Conservation (phyloP, 2,797 vertebrate species). For the Crax fasciolata region DNA sequence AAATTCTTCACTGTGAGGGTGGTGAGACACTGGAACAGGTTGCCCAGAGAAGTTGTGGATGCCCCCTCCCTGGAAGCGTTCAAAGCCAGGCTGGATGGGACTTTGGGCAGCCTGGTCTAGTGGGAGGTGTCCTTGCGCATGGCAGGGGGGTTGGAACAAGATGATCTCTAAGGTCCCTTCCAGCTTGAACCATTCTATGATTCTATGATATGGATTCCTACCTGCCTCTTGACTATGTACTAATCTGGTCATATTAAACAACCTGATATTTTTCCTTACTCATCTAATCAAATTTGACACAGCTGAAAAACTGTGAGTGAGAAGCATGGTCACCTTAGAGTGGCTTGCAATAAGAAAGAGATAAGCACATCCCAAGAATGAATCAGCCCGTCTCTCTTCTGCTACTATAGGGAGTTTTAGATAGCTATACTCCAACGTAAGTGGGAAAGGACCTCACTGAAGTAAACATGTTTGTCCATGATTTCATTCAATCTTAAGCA, state of each 20-base stretch:
- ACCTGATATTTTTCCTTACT: neutral
- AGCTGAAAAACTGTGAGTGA: neutral
- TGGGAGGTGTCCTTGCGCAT: too few species aligned
- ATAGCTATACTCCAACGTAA: neutral
- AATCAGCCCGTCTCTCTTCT: neutral
- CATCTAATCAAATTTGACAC: neutral
- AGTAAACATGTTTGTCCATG: accelerated
- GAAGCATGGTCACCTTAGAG: neutral
- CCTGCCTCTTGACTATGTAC: neutral
- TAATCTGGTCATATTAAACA: neutral
- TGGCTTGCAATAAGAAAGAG: neutral
- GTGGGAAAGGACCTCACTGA: neutral
- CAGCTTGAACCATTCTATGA: too few species aligned
- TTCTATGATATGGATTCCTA: neutral
- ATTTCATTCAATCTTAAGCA: neutral
- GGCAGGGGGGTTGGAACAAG: too few species aligned
- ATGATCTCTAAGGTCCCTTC: too few species aligned
- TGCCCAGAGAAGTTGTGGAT: too few species aligned
- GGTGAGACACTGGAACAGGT: too few species aligned
- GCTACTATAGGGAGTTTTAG: neutral
- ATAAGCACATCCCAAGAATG: neutral
- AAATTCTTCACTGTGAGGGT: too few species aligned
- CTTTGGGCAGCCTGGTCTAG: too few species aligned
- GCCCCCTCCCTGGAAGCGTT: too few species aligned
- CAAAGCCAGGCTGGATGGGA: too few species aligned